Base-by-base conservation (phyloP, 2,888 invertebrate genomes). In the Bombylius major region DNA sequence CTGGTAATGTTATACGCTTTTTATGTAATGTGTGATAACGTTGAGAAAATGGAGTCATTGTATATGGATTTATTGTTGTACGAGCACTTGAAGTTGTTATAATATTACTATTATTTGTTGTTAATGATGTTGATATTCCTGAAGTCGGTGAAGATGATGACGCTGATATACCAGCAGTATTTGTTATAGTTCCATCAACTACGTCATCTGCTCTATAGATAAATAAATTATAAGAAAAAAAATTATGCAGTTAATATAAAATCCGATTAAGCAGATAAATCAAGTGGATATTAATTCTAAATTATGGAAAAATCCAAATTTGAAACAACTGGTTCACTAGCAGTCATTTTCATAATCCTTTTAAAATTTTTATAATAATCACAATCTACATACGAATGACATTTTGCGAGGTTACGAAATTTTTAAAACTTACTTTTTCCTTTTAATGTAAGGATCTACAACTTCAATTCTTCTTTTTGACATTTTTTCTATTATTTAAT, bases 1-100 rank as follows among this genome's bases (percentile, higher is more conserved):
- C 99, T 0, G 99, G 99, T 58, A 99, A 77, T 3, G 87, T 84
- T 39, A 90, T 87, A 42, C 99, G 82, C 65, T 96, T 95, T 55
- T 89, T 84, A 59, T 89, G 86, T 52, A 94, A 79, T 63, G 94
- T 91, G 73, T 90, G 87, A 70, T 94, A 98, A 61, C 88, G 84
- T 50, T 86, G 85, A 0, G 96, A 91, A 70, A 86, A 96, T 1
- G 94, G 89, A 57, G 87, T 77, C 33, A 86, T 83, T 63, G 84
- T 92, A 65, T 86, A 88, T 0, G 87, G 83, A 70, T 96, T 96
- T 8, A 86, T 75, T 1, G 82, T 78, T 1, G 81, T 77, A 0
- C 68, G 1, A 63, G 55, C 0, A 61, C 54, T 0, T 36, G 73
- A 65, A 0, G 69, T 62, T 58, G 68, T 65, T 14, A 72, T 76